Evolutionary conservation across 2,888 invertebrate genomes (phyloP).

Genomic region (Heliconius erato): DNA sequence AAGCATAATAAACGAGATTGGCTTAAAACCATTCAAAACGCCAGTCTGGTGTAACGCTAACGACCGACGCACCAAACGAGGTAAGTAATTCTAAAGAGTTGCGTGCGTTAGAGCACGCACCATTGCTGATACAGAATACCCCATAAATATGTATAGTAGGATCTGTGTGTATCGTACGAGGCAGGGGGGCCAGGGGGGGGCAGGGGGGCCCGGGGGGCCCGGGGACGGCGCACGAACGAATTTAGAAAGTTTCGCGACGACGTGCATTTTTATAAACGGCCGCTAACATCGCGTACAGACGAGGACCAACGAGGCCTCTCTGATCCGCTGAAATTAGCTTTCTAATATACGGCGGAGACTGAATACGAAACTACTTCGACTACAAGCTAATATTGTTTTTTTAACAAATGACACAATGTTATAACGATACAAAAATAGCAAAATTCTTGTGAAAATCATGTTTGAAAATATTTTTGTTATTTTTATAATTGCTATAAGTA

Average conservation of each 20-base stretch:
- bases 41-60: not conserved
- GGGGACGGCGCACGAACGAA: slow-evolving; percentile 36
- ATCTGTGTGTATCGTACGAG: slow-evolving; percentile 43
- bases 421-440: too few relatives aligned
- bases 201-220: not conserved
- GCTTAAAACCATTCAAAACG: not conserved
- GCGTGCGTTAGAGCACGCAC: slow-evolving; percentile 9
- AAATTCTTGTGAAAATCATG: too few relatives aligned
- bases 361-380: slow-evolving; percentile 9
- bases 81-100: slow-evolving; percentile 7
- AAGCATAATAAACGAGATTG: not conserved
- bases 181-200: slow-evolving; percentile 5
- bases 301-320: slow-evolving; percentile 33
- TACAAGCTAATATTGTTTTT: too few relatives aligned
- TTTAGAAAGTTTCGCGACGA: slow-evolving; percentile 53
- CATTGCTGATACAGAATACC: slow-evolving; percentile 42
- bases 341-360: slow-evolving; percentile 33
- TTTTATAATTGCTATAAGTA: too few relatives aligned
- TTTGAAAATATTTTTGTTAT: too few relatives aligned
- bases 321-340: slow-evolving; percentile 40
- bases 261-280: slow-evolving; percentile 52
- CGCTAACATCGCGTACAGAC: slow-evolving; percentile 37
- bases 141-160: slow-evolving; percentile 54
- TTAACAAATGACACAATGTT: too few relatives aligned
- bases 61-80: not conserved